Evolutionary conservation across 2,113 vertebrate genomes (phyloP).

Genomic region (Rhabdornis inornatus): DNA sequence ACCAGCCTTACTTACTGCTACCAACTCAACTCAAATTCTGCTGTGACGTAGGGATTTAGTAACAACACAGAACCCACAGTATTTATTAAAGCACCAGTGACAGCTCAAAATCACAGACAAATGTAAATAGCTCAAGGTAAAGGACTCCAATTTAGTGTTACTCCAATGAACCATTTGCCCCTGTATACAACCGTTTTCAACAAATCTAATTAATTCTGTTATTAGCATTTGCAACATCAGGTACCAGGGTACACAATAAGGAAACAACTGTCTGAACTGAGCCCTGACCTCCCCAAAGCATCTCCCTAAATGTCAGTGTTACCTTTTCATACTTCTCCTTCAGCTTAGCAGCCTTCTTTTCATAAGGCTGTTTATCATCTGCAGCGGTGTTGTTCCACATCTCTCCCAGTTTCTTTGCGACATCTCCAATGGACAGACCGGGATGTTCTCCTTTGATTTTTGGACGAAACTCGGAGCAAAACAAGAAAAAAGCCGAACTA

Average conservation of each 20-base stretch:
- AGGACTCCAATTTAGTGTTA: background rate
- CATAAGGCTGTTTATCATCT: slow-evolving; percentile 93
- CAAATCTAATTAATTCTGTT: background rate
- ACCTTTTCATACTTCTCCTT: slow-evolving; percentile 99
- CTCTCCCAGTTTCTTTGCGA: slow-evolving; percentile 93
- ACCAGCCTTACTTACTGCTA: background rate
- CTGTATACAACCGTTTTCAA: background rate
- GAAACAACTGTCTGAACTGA: background rate
- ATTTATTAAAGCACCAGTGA: background rate
- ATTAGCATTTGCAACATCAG: background rate
- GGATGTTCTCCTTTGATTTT: slow-evolving; percentile 92
- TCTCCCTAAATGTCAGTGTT: background rate
- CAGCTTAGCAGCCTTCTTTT: slow-evolving; percentile 93
- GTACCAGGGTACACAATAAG: accelerated
- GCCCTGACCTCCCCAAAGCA: background rate
- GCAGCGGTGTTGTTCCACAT: slow-evolving; percentile 93
- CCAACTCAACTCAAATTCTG: background rate
- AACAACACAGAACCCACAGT: accelerated
- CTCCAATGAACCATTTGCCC: accelerated
- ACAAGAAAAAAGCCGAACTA: slow-evolving; percentile 97
- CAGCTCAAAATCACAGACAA: background rate
- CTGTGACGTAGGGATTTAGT: background rate
- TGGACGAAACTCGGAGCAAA: slow-evolving; percentile 93
- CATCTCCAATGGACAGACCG: slow-evolving; percentile 89
- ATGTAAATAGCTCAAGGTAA: background rate